Evolutionary conservation across 2,113 vertebrate species (phyloP).

Genomic region (Ciconia boyciana): DNA sequence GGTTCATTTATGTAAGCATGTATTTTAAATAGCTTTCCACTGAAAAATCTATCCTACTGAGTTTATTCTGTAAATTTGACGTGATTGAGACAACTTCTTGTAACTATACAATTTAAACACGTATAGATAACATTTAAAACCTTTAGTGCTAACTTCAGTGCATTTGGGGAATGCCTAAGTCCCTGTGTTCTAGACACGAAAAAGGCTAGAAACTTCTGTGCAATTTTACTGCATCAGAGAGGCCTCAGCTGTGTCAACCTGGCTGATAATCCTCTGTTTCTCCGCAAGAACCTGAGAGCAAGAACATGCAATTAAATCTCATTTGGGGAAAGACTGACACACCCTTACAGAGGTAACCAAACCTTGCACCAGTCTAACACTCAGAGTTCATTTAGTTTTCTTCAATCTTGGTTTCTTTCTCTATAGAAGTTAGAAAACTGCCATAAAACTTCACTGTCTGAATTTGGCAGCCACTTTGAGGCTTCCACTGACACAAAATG

Average conservation of each 20-base stretch:
- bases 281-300: background rate
- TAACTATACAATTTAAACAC: background rate
- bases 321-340: background rate
- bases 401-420: background rate
- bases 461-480: background rate
- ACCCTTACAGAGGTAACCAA: background rate
- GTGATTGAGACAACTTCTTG: background rate
- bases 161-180: background rate
- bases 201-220: background rate
- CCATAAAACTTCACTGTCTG: background rate
- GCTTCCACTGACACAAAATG: background rate
- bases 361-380: background rate
- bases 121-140: background rate
- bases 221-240: background rate
- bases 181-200: background rate
- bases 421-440: background rate
- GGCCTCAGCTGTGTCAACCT: background rate
- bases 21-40: background rate
- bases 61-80: background rate
- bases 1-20: rapidly evolving
- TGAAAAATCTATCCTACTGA: background rate
- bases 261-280: background rate
- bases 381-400: background rate
- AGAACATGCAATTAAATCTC: background rate
- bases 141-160: background rate